A percentile compares a stretch with the other conserved stretches of the same genome.
These are phyloP conservation scores for Fringilla coelebs DNA, from an alignment of 2,797 vertebrate genomes.

Conservation along the genomic window DNA sequence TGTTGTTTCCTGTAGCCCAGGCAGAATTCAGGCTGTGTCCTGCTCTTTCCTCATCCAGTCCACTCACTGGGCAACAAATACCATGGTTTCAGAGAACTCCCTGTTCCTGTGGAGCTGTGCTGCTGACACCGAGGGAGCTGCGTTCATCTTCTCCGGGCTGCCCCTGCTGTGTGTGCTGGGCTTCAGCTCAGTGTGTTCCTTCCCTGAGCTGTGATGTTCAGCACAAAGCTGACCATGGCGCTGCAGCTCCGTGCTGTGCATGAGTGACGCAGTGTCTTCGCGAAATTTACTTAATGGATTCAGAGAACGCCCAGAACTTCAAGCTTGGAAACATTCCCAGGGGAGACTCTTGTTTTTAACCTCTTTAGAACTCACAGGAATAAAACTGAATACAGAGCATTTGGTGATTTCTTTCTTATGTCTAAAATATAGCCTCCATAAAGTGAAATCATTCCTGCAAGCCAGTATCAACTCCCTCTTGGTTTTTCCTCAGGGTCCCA, in stretches of 20 bases:
- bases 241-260: neutral
- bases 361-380: neutral
- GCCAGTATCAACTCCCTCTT: neutral
- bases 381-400: neutral
- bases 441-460: neutral
- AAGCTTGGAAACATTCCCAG: slow-evolving; percentile 11
- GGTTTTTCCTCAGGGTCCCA: neutral
- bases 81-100: neutral
- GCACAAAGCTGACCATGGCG: neutral
- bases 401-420: neutral
- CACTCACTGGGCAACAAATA: neutral
- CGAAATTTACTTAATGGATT: slow-evolving; percentile 24
- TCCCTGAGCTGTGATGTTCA: neutral
- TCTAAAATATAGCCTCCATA: neutral
- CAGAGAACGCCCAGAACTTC: neutral
- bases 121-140: neutral
- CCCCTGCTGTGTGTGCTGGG: neutral
- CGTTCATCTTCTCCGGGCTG: neutral
- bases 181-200: neutral
- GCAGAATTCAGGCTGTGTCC: neutral
- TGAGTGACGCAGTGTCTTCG: neutral
- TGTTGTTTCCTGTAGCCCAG: neutral
- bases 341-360: neutral
- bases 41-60: neutral
- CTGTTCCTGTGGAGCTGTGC: neutral